Evolutionary conservation across 2,888 invertebrate genomes (phyloP).

Genomic region (Theodoxus fluviatilis): DNA sequence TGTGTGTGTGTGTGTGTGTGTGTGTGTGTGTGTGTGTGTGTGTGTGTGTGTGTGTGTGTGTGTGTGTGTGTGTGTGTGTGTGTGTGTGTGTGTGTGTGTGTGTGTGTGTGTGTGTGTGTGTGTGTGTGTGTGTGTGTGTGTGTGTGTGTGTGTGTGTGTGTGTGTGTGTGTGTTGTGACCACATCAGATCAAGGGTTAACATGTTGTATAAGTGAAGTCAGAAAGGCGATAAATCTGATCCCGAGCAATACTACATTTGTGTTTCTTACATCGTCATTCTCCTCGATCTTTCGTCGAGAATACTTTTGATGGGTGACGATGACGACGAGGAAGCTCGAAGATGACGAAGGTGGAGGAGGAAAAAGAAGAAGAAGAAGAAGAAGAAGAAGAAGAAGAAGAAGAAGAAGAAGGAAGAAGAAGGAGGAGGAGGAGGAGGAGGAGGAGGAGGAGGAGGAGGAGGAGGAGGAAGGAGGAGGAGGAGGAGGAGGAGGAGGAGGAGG

Average conservation of each 20-base stretch:
- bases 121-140: conserved; percentile 16
- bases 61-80: conserved; percentile 8
- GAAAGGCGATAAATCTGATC: no score
- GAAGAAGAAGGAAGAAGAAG: neutral
- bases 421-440: neutral
- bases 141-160: conserved; percentile 12
- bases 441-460: neutral
- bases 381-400: conserved; percentile 1
- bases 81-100: conserved; percentile 20
- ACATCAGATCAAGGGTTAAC: no score
- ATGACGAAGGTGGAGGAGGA: neutral
- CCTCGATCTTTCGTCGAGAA: no score
- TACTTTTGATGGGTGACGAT: no score
- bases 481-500: neutral
- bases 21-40: conserved; percentile 18
- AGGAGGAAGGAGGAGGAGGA: neutral
- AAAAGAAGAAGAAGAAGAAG: neutral
- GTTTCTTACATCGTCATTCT: no score
- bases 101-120: conserved; percentile 14
- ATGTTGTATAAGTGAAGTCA: no score
- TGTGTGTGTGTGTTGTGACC: conserved; percentile 22
- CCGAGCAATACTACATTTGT: no score
- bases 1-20: conserved; percentile 15
- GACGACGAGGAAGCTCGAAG: neutral
- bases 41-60: neutral